Percentiles rank a stretch among this genome's conserved stretches.
Conservation (phyloP, 2,113 vertebrate species). For the Lynx canadensis region DNA sequence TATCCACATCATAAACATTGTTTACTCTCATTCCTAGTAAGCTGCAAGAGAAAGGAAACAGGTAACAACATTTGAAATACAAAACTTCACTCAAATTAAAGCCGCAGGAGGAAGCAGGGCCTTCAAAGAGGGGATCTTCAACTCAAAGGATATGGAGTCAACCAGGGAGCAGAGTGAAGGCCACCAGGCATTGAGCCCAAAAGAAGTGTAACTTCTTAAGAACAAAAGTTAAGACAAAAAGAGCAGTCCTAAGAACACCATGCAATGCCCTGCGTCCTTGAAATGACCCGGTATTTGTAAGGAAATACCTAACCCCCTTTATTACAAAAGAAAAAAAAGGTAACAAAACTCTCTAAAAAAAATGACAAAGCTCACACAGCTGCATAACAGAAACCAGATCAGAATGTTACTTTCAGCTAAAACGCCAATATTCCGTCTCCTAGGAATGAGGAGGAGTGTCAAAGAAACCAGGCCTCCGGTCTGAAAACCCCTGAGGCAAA, state of each 20-base stretch:
- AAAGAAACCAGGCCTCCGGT: not conserved
- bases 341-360: not conserved
- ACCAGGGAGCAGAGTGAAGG: not conserved
- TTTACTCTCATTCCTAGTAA: slow-evolving; percentile 97
- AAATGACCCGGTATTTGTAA: not conserved
- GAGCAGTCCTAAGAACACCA: not conserved
- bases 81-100: not conserved
- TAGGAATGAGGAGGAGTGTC: not conserved
- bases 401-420: not conserved
- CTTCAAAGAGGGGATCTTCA: not conserved
- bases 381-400: not conserved
- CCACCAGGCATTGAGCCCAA: not conserved
- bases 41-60: slow-evolving; percentile 82
- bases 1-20: slow-evolving; percentile 99
- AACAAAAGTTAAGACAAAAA: not conserved
- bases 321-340: not conserved
- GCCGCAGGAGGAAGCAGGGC: not conserved
- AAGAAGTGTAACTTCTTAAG: not conserved
- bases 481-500: not conserved
- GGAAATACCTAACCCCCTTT: not conserved
- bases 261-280: not conserved
- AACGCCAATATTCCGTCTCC: not conserved
- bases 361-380: not conserved
- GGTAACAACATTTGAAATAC: slow-evolving; percentile 2
- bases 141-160: not conserved